Evolutionary conservation across 2,797 vertebrate species (phyloP).

Genomic region (Anomalospiza imberbis): DNA sequence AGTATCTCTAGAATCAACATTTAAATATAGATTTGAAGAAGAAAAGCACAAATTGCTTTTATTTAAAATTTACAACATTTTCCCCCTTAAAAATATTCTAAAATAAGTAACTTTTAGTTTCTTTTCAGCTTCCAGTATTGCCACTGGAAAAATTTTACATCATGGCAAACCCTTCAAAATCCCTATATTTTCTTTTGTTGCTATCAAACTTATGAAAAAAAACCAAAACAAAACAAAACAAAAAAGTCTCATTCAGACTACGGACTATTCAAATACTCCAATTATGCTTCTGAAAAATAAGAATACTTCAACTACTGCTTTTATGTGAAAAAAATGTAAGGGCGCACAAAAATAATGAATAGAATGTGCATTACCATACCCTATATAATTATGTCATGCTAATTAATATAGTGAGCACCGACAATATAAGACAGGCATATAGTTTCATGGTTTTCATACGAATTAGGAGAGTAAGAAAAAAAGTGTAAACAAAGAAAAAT

Average conservation of each 20-base stretch:
- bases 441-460: rapidly evolving
- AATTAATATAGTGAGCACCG: not conserved
- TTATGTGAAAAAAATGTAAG: not conserved
- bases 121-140: not conserved
- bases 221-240: too few species aligned
- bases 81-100: not conserved
- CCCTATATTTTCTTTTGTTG: not conserved
- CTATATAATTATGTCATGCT: not conserved
- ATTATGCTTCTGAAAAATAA: not conserved
- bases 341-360: not conserved
- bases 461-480: not conserved
- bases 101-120: not conserved
- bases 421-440: not conserved
- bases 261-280: not conserved
- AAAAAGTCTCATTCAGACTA: not conserved
- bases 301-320: not conserved
- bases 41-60: not conserved
- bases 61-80: not conserved
- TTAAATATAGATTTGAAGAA: not conserved
- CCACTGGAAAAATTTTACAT: not conserved
- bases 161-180: not conserved
- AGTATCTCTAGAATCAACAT: not conserved
- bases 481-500: not conserved
- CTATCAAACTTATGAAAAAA: not conserved
- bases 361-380: not conserved